A percentile compares a stretch with the other conserved stretches of the same genome.
Evolutionary conservation across 1,140 invertebrate species (phyloP).

Genomic region (Aporrectodea caliginosa): DNA sequence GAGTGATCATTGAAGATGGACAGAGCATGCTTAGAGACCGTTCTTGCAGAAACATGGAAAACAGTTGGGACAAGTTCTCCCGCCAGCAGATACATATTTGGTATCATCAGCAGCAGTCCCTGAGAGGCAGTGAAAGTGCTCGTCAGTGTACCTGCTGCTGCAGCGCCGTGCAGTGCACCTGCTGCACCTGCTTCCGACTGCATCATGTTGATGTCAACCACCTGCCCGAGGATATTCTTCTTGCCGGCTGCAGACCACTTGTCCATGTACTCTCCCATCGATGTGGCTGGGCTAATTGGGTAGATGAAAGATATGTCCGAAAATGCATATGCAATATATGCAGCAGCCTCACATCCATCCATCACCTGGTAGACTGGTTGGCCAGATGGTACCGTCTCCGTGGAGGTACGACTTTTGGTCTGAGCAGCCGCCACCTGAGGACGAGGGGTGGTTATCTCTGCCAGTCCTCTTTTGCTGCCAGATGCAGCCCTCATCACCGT

Average conservation of each 20-base stretch:
- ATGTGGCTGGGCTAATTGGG: slow-evolving; percentile 33
- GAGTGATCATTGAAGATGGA: slow-evolving; percentile 36
- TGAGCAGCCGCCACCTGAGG: slow-evolving; percentile 3
- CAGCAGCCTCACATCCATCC: slow-evolving; percentile 35
- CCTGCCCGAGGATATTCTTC: slow-evolving; percentile 32
- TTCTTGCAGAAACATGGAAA: slow-evolving; percentile 33
- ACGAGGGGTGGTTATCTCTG: slow-evolving; percentile 10
- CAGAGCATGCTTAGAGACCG: slow-evolving; percentile 33
- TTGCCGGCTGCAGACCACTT: slow-evolving; percentile 29
- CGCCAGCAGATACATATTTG: slow-evolving; percentile 35
- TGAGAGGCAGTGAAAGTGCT: slow-evolving; percentile 34
- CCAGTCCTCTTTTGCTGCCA: slow-evolving; percentile 11
- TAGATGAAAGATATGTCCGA: slow-evolving; percentile 35
- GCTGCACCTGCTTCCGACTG: slow-evolving; percentile 34
- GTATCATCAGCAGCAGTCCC: slow-evolving; percentile 34
- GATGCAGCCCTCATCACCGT: slow-evolving; percentile 18
- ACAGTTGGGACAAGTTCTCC: slow-evolving; percentile 32
- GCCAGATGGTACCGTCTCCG: not conserved
- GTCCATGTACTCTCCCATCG: slow-evolving; percentile 36
- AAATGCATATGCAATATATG: slow-evolving; percentile 33
- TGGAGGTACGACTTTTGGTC: slow-evolving; percentile 2
- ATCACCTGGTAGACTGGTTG: slow-evolving; percentile 11
- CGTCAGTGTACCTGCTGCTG: slow-evolving; percentile 28
- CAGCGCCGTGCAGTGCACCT: slow-evolving; percentile 32
- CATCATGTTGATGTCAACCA: slow-evolving; percentile 35